These are phyloP conservation scores for Frankliniella intonsa DNA, from an alignment of 2,888 invertebrate species.

Conservation along the genomic window DNA sequence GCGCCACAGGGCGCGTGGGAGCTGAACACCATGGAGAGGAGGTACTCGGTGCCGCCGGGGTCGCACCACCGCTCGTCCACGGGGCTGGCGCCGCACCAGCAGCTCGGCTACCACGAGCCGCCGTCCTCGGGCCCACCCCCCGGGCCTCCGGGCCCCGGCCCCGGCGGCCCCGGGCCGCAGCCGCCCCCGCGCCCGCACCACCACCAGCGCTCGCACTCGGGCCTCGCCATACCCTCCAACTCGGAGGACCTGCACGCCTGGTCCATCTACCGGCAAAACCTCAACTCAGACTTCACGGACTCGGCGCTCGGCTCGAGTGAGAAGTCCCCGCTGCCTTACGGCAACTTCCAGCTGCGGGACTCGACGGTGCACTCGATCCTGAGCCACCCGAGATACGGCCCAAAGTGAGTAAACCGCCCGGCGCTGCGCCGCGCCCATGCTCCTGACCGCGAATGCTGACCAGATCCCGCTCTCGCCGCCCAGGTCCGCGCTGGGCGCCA, in stretches of 20 bases:
- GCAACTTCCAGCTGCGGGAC: constrained; percentile 88
- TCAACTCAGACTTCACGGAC: constrained; percentile 93
- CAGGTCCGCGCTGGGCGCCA: constrained; percentile 79
- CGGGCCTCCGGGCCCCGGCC: constrained; percentile 29
- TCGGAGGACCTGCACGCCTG: constrained; percentile 92
- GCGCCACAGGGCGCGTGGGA: constrained; percentile 12
- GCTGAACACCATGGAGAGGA: constrained; percentile 59
- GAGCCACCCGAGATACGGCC: constrained; percentile 84
- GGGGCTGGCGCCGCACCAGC: constrained; percentile 36
- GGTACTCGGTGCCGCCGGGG: constrained; percentile 80
- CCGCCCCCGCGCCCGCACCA: constrained; percentile 31
- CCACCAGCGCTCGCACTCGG: constrained; percentile 29
- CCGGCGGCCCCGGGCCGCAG: constrained; percentile 19
- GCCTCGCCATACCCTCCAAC: constrained; percentile 50
- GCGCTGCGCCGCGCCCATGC: too few relatives aligned
- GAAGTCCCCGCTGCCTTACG: constrained; percentile 88
- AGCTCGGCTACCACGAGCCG: constrained; percentile 9
- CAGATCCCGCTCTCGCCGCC: constrained; percentile 35
- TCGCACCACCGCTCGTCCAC: constrained; percentile 38
- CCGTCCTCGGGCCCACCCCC: constrained; percentile 27
- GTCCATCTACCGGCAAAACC: constrained; percentile 89
- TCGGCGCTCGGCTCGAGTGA: constrained; percentile 89
- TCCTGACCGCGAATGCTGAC: neutral
- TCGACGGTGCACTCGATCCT: constrained; percentile 89
- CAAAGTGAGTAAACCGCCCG: constrained; percentile 59